Conservation (phyloP, 2,888 invertebrate species). For the Subacronicta megacephala region DNA sequence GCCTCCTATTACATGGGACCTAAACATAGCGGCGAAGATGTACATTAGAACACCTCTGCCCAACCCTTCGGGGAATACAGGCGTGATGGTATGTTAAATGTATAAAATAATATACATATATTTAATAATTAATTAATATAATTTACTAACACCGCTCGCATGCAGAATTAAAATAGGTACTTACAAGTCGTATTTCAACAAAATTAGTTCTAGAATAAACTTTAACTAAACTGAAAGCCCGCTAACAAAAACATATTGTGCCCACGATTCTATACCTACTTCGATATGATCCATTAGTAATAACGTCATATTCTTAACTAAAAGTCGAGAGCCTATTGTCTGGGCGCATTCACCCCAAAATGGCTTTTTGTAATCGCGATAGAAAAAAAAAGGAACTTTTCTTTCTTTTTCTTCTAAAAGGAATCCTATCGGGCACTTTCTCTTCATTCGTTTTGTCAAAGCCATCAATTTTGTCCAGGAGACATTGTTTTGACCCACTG, state of each 20-base stretch:
- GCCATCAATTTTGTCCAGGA: slow-evolving; percentile 61
- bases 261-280: slow-evolving; percentile 23
- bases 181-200: slow-evolving; percentile 7
- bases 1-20: no score
- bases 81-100: no score
- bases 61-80: no score
- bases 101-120: no score
- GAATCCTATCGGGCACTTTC: slow-evolving; percentile 65
- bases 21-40: no score
- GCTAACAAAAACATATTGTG: slow-evolving; percentile 18
- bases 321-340: slow-evolving; percentile 61
- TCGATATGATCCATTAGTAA: slow-evolving; percentile 62
- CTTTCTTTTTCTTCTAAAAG: slow-evolving; percentile 56
- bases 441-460: slow-evolving; percentile 64
- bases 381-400: slow-evolving; percentile 58
- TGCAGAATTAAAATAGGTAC: no score
- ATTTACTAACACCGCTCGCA: no score
- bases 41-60: no score
- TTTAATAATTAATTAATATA: no score
- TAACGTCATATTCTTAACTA: slow-evolving; percentile 57
- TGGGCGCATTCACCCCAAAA: slow-evolving; percentile 57
- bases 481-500: slow-evolving; percentile 66
- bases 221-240: slow-evolving; percentile 7
- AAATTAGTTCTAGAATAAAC: slow-evolving; percentile 13
- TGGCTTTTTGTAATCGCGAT: slow-evolving; percentile 62